Evolutionary conservation across 2,113 vertebrate species (phyloP).

Genomic region (Xiphias gladius): DNA sequence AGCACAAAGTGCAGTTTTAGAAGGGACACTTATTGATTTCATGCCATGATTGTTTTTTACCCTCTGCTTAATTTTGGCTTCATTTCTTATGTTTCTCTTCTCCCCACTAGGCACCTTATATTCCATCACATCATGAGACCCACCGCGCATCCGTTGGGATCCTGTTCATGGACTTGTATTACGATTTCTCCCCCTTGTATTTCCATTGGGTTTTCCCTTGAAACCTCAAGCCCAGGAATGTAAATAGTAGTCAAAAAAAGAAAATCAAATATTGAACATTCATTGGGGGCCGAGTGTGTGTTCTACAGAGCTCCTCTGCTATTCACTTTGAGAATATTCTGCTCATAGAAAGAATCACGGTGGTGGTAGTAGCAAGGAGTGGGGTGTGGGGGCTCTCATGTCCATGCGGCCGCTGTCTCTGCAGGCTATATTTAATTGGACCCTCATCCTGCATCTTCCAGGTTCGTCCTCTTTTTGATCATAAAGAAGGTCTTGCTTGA

Average conservation of each 20-base stretch:
- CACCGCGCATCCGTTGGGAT: constrained; percentile 18
- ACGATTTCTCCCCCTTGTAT: constrained; percentile 10
- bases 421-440: constrained; percentile 85
- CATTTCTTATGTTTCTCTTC: constrained; percentile 18
- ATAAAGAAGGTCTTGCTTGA: constrained; percentile 74
- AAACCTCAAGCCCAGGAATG: constrained; percentile 38
- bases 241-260: constrained; percentile 48
- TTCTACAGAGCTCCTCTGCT: constrained; percentile 64
- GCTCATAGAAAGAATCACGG: constrained; percentile 64
- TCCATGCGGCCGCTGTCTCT: constrained; percentile 76
- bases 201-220: constrained; percentile 52
- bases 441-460: constrained; percentile 80
- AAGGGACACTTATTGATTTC: constrained; percentile 41
- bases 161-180: constrained; percentile 28
- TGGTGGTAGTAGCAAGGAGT: constrained; percentile 40
- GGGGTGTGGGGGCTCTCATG: constrained; percentile 51
- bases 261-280: constrained; percentile 79
- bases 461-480: constrained; percentile 83
- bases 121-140: constrained; percentile 14
- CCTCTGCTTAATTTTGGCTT: constrained; percentile 17
- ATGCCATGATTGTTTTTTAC: constrained; percentile 3
- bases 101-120: not conserved
- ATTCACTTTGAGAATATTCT: constrained; percentile 79
- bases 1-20: constrained; percentile 18
- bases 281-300: constrained; percentile 57